These are phyloP conservation scores for Aspidoscelis tigris DNA, from an alignment of 2,113 vertebrate species.

Conservation along the genomic window DNA sequence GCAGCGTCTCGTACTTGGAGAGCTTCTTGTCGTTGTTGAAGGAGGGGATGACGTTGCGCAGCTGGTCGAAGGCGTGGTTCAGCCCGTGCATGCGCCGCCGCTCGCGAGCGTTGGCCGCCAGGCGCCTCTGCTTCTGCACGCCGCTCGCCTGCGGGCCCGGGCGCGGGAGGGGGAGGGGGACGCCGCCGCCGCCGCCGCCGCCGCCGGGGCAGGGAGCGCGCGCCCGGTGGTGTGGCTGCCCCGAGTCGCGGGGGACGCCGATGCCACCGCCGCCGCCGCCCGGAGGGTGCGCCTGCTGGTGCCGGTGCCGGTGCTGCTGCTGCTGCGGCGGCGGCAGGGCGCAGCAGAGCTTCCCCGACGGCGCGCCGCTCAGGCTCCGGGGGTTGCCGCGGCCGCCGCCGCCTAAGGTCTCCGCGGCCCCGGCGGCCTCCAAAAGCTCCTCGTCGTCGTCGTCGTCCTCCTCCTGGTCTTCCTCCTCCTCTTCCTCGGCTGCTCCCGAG, in stretches of 20 bases:
- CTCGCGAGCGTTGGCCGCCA: constrained; percentile 93
- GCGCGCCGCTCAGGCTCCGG: too few species aligned
- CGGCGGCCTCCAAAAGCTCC: background rate
- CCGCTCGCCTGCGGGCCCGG: constrained; percentile 67
- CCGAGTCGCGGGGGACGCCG: constrained; percentile 55
- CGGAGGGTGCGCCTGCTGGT: background rate
- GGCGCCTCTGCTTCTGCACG: constrained; percentile 88
- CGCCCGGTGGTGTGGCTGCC: background rate
- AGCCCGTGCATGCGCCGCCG: constrained; percentile 93
- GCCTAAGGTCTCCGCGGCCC: background rate
- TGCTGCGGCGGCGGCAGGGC: constrained; percentile 66
- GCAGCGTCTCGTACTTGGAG: constrained; percentile 96
- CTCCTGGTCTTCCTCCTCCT: constrained; percentile 11
- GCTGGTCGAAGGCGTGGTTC: constrained; percentile 95
- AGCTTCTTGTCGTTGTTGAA: constrained; percentile 98
- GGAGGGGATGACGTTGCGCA: constrained; percentile 95
- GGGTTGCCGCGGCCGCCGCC: constrained; percentile 5
- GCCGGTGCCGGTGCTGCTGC: constrained; percentile 47
- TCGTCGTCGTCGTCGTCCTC: background rate
- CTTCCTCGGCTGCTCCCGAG: constrained; percentile 14
- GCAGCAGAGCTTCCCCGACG: too few species aligned
- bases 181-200: constrained; percentile 51
- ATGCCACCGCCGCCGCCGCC: background rate
- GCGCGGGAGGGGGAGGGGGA: background rate
- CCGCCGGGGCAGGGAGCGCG: background rate